Evolutionary conservation across 2,888 invertebrate genomes (phyloP).

Genomic region (Trypoxylon attenuatum): DNA sequence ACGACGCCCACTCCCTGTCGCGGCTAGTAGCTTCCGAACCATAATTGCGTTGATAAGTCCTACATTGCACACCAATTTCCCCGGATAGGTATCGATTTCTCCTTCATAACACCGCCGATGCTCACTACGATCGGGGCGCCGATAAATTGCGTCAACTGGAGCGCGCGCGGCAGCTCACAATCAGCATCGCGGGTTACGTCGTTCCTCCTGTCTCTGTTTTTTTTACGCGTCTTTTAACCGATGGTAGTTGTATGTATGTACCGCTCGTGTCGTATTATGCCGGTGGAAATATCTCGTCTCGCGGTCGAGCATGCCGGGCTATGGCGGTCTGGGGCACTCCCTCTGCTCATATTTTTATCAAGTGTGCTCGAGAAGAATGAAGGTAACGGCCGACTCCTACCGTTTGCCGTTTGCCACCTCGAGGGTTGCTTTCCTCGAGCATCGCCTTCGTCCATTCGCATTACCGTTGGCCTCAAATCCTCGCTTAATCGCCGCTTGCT

Average conservation of each 20-base stretch:
- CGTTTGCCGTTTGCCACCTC: neutral
- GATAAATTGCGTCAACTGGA: neutral
- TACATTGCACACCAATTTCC: neutral
- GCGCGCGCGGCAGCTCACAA: neutral
- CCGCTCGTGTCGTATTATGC: too few species aligned
- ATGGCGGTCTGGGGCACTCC: neutral
- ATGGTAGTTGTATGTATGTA: too few species aligned
- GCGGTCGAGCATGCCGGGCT: neutral
- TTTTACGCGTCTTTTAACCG: too few species aligned
- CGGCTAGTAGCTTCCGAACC: neutral
- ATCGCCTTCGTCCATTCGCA: neutral
- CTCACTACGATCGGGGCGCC: neutral
- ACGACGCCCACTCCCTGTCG: neutral
- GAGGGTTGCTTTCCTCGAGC: neutral
- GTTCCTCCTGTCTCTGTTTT: neutral
- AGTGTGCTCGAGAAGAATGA: neutral
- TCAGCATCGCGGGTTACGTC: neutral
- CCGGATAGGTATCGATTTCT: neutral
- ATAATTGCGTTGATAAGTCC: neutral
- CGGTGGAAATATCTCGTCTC: neutral
- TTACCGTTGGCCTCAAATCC: constrained; percentile 27
- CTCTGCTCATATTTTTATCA: neutral
- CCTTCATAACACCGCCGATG: neutral
- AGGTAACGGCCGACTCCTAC: neutral
- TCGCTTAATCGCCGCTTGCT: constrained; percentile 24